Percentiles rank a stretch among this genome's conserved stretches.
Conservation (phyloP, 2,888 invertebrate genomes). For the Drosophila kambysellisi region DNA sequence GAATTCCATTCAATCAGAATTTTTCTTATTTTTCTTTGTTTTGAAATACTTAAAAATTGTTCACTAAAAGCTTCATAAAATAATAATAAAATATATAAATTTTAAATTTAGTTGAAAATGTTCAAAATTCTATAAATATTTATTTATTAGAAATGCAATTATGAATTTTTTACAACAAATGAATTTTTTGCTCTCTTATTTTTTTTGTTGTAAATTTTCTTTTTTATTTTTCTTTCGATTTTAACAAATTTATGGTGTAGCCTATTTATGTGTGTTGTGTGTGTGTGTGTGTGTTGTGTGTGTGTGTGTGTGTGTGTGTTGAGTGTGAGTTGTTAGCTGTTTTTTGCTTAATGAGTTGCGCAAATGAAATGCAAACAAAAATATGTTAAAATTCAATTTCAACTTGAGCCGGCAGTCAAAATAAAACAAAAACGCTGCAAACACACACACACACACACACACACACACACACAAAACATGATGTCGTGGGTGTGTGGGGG, state of each 20-base stretch:
- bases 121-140: neutral
- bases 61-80: neutral
- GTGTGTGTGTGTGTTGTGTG: neutral
- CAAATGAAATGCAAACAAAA: constrained; percentile 70
- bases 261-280: constrained; percentile 7
- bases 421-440: constrained; percentile 48
- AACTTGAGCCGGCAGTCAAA: constrained; percentile 53
- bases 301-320: neutral
- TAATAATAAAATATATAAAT: neutral
- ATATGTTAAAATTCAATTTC: constrained; percentile 69
- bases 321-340: constrained; percentile 3
- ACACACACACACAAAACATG: constrained; percentile 39
- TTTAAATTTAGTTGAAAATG: no score
- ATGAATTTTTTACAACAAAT: neutral
- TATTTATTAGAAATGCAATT: neutral
- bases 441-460: constrained; percentile 13
- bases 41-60: neutral
- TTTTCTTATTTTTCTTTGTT: neutral
- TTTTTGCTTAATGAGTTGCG: constrained; percentile 65
- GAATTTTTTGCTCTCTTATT: neutral
- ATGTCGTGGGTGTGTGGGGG: neutral
- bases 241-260: constrained; percentile 1
- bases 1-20: neutral
- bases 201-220: neutral
- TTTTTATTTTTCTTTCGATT: no score